Conservation (phyloP, 2,113 vertebrate genomes). For the Pedetes capensis region DNA sequence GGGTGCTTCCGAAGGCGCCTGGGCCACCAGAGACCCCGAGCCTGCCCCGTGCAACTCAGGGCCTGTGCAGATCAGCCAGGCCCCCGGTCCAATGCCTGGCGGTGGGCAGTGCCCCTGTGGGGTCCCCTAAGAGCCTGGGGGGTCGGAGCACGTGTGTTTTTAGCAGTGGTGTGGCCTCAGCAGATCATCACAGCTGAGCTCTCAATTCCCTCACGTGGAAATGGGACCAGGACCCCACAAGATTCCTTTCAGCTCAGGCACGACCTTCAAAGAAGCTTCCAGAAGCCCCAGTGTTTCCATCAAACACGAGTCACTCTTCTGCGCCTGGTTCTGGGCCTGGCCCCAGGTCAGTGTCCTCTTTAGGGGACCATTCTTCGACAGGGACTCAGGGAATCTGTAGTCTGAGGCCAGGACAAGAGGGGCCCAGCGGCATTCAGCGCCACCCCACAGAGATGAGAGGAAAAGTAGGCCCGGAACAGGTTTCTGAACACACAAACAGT, state of each 20-base stretch:
- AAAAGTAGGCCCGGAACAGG: rapidly evolving
- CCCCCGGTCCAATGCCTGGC: rapidly evolving
- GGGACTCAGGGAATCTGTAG: rapidly evolving
- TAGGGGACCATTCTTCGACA: rapidly evolving
- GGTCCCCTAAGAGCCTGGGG: rapidly evolving
- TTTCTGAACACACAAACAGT: background rate
- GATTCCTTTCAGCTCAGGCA: background rate
- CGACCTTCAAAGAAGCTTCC: background rate
- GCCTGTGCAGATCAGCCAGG: rapidly evolving
- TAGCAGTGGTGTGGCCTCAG: background rate
- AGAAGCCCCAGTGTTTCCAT: rapidly evolving
- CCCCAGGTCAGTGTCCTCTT: background rate
- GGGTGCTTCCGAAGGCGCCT: background rate
- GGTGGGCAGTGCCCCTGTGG: background rate
- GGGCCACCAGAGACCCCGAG: background rate
- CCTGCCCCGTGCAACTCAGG: background rate
- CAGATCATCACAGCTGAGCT: background rate
- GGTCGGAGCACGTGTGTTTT: background rate
- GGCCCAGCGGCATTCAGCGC: too few species aligned
- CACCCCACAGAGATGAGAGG: background rate
- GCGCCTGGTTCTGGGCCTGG: background rate
- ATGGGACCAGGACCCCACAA: rapidly evolving
- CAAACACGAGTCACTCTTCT: background rate
- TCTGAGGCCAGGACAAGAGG: background rate
- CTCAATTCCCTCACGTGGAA: background rate